phyloP scores from a whole-genome alignment of 2,113 vertebrate genomes.

The Muntiacus muntjak region DNA sequence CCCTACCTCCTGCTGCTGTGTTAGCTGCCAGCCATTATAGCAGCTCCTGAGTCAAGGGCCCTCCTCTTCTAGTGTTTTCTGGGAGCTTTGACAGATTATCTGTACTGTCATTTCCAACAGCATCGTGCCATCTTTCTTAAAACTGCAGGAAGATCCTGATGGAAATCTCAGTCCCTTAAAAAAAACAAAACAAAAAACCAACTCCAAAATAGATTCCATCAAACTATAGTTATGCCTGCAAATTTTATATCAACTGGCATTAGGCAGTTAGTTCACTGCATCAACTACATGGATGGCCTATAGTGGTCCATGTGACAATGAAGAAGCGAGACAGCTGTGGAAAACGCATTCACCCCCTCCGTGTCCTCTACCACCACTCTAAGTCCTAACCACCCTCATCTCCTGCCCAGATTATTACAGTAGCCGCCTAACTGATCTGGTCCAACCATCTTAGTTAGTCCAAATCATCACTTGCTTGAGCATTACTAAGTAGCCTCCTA shows the following conservation, averaged over 20 bases:
- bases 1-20: background rate
- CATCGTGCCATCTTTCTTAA: background rate
- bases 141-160: background rate
- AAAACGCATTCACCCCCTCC: background rate
- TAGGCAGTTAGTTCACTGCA: background rate
- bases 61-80: background rate
- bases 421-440: background rate
- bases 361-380: background rate
- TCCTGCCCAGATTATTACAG: background rate
- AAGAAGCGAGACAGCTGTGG: background rate
- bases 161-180: background rate
- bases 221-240: background rate
- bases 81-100: constrained; percentile 47
- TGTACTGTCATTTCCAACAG: background rate
- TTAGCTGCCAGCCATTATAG: constrained; percentile 34
- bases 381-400: background rate
- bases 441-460: background rate
- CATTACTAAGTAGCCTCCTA: background rate
- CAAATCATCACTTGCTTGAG: background rate
- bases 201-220: background rate
- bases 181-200: background rate
- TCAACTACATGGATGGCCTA: background rate
- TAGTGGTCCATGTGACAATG: background rate
- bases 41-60: constrained; percentile 33
- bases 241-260: background rate